These are phyloP conservation scores for Eospalax fontanierii DNA, from an alignment of 2,797 vertebrate genomes.

Conservation along the genomic window DNA sequence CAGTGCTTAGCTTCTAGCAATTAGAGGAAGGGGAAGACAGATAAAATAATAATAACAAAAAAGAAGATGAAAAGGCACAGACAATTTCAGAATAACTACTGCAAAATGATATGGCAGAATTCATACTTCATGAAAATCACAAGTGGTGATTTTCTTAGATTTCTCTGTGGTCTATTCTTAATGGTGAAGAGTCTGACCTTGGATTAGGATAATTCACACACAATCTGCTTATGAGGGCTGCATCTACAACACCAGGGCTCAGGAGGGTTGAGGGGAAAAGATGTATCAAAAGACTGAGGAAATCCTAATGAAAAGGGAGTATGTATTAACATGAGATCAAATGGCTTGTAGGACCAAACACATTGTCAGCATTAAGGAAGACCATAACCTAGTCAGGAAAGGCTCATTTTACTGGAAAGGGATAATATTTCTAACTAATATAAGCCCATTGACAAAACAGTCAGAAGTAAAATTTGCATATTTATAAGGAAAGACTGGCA, in stretches of 20 bases:
- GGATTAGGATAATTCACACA: not conserved
- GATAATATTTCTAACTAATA: not conserved
- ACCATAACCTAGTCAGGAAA: not conserved
- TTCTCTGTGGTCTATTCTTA: not conserved
- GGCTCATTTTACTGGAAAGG: not conserved
- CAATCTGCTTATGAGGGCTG: not conserved
- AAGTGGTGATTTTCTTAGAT: not conserved
- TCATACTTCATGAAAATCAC: not conserved
- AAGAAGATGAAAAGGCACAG: not conserved
- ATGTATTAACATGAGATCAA: constrained; percentile 18
- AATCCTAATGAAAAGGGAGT: not conserved
- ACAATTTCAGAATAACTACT: not conserved
- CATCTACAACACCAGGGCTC: not conserved
- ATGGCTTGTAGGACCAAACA: constrained; percentile 5
- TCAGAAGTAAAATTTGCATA: constrained; percentile 24
- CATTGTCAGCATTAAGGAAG: constrained; percentile 2
- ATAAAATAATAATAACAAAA: constrained; percentile 1
- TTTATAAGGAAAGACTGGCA: constrained; percentile 29
- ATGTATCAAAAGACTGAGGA: not conserved
- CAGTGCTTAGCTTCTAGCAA: not conserved
- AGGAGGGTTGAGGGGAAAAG: constrained; percentile 8
- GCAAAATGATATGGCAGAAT: not conserved
- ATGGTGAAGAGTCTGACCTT: not conserved
- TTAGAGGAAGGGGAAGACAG: constrained; percentile 10
- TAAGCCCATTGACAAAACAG: not conserved